Conservation (phyloP, 2,888 invertebrate genomes). For the Drosophila greeni region DNA sequence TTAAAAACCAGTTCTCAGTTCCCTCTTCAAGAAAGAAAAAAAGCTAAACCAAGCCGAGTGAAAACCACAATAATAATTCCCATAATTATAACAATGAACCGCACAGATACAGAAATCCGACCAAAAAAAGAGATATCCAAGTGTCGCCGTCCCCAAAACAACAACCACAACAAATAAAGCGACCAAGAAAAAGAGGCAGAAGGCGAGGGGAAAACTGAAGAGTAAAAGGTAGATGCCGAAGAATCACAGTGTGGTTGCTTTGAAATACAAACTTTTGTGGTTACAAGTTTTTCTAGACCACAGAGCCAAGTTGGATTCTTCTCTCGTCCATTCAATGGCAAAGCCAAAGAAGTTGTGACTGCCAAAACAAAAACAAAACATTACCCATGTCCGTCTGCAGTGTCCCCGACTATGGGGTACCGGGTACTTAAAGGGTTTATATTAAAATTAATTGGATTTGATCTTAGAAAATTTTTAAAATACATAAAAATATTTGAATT, state of each 20-base stretch:
- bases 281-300: constrained; percentile 65
- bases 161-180: constrained; percentile 28
- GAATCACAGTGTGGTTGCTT: constrained; percentile 48
- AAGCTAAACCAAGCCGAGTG: constrained; percentile 57
- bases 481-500: too few relatives aligned
- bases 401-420: background rate
- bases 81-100: constrained; percentile 69
- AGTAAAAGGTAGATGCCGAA: constrained; percentile 20
- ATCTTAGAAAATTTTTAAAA: too few relatives aligned
- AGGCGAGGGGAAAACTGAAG: constrained; percentile 21
- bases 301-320: constrained; percentile 56
- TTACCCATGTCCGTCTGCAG: background rate
- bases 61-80: constrained; percentile 72
- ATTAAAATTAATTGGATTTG: background rate
- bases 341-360: constrained; percentile 57
- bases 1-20: constrained; percentile 54
- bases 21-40: constrained; percentile 33
- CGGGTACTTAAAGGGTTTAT: background rate
- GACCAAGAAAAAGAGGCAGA: constrained; percentile 16
- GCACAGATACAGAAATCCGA: constrained; percentile 43
- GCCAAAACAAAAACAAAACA: constrained; percentile 46
- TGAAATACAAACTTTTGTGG: constrained; percentile 56
- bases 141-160: constrained; percentile 56
- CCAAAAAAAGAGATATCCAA: constrained; percentile 63
- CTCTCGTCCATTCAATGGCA: constrained; percentile 35